These are phyloP conservation scores for Pseudococcus longispinus DNA, from an alignment of 2,888 invertebrate genomes.

Conservation along the genomic window DNA sequence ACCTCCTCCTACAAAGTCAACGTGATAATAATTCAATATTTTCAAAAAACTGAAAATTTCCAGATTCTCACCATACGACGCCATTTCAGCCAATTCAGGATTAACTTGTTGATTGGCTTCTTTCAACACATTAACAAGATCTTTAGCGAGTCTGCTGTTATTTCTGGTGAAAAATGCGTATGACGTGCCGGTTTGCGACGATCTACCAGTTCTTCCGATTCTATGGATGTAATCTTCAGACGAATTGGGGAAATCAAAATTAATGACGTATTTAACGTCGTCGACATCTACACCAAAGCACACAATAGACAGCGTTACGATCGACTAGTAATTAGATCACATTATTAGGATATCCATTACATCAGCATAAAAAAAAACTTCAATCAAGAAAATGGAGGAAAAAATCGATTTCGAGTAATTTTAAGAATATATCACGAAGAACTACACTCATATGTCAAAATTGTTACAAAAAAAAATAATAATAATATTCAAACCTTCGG, in stretches of 20 bases:
- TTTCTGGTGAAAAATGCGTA: slow-evolving; percentile 95
- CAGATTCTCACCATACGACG: slow-evolving; percentile 20
- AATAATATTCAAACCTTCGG: slow-evolving; percentile 50
- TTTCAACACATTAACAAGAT: slow-evolving; percentile 86
- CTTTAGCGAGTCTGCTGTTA: slow-evolving; percentile 90
- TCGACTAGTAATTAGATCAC: not conserved
- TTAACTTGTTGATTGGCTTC: slow-evolving; percentile 94
- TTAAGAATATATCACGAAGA: not conserved
- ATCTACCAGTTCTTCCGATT: slow-evolving; percentile 74
- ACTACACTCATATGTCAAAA: not conserved
- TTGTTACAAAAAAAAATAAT: not conserved
- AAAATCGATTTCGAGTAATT: not conserved
- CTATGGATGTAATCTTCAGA: slow-evolving; percentile 97
- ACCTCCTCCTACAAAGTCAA: not conserved
- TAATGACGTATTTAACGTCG: slow-evolving; percentile 86
- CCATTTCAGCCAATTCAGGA: slow-evolving; percentile 69
- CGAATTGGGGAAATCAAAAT: slow-evolving; percentile 96
- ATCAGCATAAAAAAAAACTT: not conserved
- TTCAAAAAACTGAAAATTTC: not conserved
- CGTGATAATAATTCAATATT: not conserved
- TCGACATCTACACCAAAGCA: slow-evolving; percentile 69
- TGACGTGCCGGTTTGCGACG: slow-evolving; percentile 79
- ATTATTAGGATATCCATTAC: not conserved
- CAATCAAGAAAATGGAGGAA: not conserved
- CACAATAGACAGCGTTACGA: slow-evolving; percentile 55